phyloP scores from a whole-genome alignment of 2,888 invertebrate species.

The Zelleria hepariella region DNA sequence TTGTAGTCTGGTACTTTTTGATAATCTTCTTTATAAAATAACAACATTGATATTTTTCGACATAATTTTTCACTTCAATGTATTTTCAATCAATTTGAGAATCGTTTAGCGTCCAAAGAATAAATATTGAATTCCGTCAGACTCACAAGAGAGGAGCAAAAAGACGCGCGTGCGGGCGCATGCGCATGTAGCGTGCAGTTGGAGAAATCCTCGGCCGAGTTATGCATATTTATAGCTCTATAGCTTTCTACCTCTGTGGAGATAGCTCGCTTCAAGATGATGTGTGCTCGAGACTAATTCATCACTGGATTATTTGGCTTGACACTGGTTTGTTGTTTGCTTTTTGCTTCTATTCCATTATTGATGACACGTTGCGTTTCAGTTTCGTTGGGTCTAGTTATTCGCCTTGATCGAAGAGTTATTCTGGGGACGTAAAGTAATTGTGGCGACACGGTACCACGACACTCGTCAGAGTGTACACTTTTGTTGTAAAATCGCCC shows the following conservation, averaged over 20 bases:
- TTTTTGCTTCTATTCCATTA: neutral
- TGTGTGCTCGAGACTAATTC: neutral
- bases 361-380: neutral
- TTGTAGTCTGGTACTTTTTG: too few species aligned
- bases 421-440: too few species aligned
- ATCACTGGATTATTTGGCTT: neutral
- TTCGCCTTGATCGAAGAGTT: too few species aligned
- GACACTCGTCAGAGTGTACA: too few species aligned
- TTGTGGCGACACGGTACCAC: too few species aligned
- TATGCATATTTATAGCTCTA: conserved; percentile 55
- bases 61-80: too few species aligned
- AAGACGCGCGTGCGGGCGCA: conserved; percentile 7
- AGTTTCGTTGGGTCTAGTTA: neutral
- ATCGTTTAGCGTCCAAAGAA: neutral
- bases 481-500: too few species aligned
- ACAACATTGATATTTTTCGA: too few species aligned
- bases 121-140: conserved; percentile 1
- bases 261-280: neutral
- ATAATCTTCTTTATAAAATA: too few species aligned
- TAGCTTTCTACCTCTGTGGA: conserved; percentile 38
- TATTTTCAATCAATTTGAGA: neutral
- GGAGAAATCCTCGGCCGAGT: conserved; percentile 45
- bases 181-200: conserved; percentile 39
- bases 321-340: neutral
- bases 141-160: neutral